phyloP scores from a whole-genome alignment of 2,797 vertebrate genomes.

The Choloepus didactylus region DNA sequence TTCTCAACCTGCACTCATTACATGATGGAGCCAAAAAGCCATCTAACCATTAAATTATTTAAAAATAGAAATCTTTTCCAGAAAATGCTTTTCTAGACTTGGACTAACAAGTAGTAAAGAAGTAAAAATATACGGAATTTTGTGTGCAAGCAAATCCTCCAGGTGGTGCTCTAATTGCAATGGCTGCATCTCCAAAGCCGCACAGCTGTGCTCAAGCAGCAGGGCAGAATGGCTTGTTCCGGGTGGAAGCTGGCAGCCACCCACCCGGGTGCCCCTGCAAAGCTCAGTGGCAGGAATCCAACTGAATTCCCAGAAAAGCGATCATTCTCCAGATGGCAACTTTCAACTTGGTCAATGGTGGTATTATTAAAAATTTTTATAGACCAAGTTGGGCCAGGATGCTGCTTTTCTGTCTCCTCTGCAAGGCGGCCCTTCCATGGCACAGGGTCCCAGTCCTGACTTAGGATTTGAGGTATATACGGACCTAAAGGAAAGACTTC shows the following conservation, averaged over 20 bases:
- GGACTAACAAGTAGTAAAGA: background rate
- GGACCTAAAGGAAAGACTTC: background rate
- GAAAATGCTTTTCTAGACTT: constrained; percentile 36
- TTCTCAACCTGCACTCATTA: constrained; percentile 49
- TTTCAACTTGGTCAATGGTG: background rate
- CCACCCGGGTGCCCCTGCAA: background rate
- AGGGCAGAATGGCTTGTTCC: background rate
- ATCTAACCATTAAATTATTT: constrained; percentile 1
- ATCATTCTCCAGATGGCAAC: background rate
- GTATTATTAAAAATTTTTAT: background rate
- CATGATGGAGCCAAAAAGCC: constrained; percentile 40
- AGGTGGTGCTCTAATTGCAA: background rate
- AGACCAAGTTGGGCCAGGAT: background rate
- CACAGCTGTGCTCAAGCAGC: background rate
- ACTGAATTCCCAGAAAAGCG: background rate
- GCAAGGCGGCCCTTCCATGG: background rate
- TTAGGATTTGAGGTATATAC: background rate
- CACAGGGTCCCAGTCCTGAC: background rate
- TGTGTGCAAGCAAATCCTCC: background rate
- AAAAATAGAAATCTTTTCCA: constrained; percentile 74
- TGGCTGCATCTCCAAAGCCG: background rate
- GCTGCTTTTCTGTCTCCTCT: background rate
- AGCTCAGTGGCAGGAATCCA: background rate
- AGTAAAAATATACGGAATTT: background rate
- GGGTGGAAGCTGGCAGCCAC: background rate